Evolutionary conservation across 2,113 vertebrate species (phyloP), one percentile per base, ranked within the genome.

Genomic region (Carettochelys insculpta): DNA sequence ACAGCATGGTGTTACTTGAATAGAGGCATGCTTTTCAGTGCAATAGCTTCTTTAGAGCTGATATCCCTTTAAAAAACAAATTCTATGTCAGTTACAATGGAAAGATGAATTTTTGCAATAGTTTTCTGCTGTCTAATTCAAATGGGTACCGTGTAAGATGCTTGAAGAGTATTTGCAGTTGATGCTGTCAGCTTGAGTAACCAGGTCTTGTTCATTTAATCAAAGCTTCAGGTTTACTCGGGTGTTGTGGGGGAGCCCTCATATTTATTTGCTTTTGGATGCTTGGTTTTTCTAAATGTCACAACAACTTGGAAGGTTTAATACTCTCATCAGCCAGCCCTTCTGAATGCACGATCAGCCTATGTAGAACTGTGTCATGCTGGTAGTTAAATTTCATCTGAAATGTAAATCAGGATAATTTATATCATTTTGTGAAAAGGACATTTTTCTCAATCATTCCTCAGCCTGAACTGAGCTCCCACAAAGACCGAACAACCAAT

Each of bases 221-320:
- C 84, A 92, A 79, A 27, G 50, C 17, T 58, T 88, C 0, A 75
- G 0, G 81, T 75, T 91, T 90, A n/a, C n/a, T n/a, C n/a, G n/a
- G n/a, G n/a, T n/a, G n/a, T 27, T 94, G 92, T 81, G 80, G 88
- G 77, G 91, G 29, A 90, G 91, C 78, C 93, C 88, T 0, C 80
- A 91, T 41, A 38, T 90, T 94, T 94, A 91, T 92, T 95, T 58
- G 22, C 86, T 90, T 92, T 77, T 93, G 85, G 56, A 29, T 83
- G 31, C 56, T 92, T 93, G 77, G 16, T 92, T 93, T 86, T 93
- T 86, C 75, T 14, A 41, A 91, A 47, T 91, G 88, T 94, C 0
- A 2, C 94, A 95, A 92, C 54, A 83, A 77, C 31, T 80, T 89
- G 94, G 86, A 92, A 84, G 77, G 82, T 61, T 86, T 51, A 27